phyloP scores from a whole-genome alignment of 2,113 vertebrate genomes.

The Paedocypris sp. region DNA sequence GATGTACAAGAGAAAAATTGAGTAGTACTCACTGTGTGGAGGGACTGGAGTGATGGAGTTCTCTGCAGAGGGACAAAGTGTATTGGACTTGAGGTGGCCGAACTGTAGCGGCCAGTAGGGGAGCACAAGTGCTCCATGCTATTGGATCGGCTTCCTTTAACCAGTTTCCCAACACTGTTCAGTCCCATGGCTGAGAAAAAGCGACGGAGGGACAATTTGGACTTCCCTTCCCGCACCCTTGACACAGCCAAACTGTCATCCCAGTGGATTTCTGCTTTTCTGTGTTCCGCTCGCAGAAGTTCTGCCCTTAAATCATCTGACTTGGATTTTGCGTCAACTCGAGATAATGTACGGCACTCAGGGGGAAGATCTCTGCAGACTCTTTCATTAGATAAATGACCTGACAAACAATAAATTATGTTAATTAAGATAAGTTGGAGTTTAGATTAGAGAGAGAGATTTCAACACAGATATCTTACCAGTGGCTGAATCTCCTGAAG shows the following conservation, averaged over 20 bases:
- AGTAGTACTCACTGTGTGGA: constrained; percentile 71
- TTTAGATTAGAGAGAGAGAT: no score
- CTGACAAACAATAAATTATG: constrained; percentile 12
- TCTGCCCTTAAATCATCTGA: constrained; percentile 60
- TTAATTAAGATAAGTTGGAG: neutral
- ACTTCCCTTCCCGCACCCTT: constrained; percentile 44
- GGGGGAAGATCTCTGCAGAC: constrained; percentile 25
- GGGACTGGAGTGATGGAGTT: constrained; percentile 77
- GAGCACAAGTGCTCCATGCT: constrained; percentile 79
- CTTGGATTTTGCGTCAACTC: constrained; percentile 43
- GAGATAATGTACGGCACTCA: constrained; percentile 39
- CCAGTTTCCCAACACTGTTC: constrained; percentile 70
- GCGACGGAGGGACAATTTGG: constrained; percentile 70
- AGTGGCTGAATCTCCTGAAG: constrained; percentile 38
- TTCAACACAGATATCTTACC: no score
- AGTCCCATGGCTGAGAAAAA: constrained; percentile 79
- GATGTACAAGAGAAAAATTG: no score
- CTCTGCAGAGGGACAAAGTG: constrained; percentile 57
- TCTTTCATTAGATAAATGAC: constrained; percentile 35
- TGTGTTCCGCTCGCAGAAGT: constrained; percentile 57
- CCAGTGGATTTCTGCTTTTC: constrained; percentile 59
- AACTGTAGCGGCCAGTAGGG: constrained; percentile 15
- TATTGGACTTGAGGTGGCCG: constrained; percentile 49
- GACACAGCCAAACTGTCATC: constrained; percentile 50
- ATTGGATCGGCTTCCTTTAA: constrained; percentile 75